Evolutionary conservation across 2,797 vertebrate species (phyloP), one percentile per base, ranked within the genome.

Genomic region (Myotis planiceps): DNA sequence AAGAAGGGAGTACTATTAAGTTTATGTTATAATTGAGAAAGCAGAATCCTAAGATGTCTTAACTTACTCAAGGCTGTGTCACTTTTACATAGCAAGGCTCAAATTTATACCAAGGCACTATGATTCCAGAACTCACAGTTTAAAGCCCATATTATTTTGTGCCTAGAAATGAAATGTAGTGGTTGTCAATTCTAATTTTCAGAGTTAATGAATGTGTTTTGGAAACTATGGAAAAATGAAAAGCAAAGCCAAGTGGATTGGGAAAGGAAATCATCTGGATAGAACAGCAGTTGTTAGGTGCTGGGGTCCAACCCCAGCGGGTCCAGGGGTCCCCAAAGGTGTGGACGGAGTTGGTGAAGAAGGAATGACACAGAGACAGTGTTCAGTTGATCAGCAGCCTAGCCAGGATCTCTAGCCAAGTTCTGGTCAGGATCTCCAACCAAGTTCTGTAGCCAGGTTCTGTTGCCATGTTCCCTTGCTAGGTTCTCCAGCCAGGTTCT

Each of bases 81-180:
- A 34, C 42, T 88, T 89, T 68, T 81, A 75, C 14, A 82, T 0
- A 84, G 14, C 7, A 84, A 63, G 37, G 49, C 27, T 84, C 10
- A 19, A 81, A 71, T 80, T 89, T 66, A 74, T 9, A 42, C 27
- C 19, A 89, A 90, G 27, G 16, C 49, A 53, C 14, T 79, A 23
- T 81, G 51, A 86, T 53, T 94, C 32, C 39, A 94, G 51, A 82
- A 47, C 7, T 18, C 21, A 39, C 6, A 75, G 69, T 80, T 75
- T 76, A 75, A 83, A 93, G 49, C 8, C 45, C 49, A 39, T 34
- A n/a, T 63, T 90, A 15, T 79, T 85, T 88, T 55, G 21, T 79
- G 34, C 53, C 27, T 90, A 95, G 65, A 94, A 80, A 84, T 92
- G 10, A 95, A 92, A 89, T 23, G 15, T 81, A 32, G 18, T 96